A percentile compares a stretch with the other conserved stretches of the same genome.
Evolutionary conservation across 2,888 invertebrate genomes (phyloP).

Genomic region (Heliconius charithonia): DNA sequence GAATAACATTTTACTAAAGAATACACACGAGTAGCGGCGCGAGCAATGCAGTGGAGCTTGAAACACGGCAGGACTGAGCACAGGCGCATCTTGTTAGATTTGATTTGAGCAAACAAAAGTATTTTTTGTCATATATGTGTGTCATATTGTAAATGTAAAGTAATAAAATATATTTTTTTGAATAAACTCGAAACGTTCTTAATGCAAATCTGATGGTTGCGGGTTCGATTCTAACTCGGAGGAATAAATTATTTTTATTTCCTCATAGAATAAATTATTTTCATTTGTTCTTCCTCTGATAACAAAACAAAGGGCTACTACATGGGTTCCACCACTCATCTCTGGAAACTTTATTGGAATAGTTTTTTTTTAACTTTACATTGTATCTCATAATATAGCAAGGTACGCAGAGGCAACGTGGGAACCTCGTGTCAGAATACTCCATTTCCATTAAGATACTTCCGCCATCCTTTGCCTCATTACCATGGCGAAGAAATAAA

Average conservation of each 20-base stretch:
- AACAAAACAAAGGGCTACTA: too few species aligned
- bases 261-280: not conserved
- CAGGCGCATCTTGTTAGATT: constrained; percentile 27
- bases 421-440: too few species aligned
- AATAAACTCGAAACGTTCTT: too few species aligned
- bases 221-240: not conserved
- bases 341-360: too few species aligned
- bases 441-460: too few species aligned
- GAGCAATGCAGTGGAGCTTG: constrained; percentile 35
- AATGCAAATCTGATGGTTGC: not conserved
- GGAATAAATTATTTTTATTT: not conserved
- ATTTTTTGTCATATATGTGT: not conserved
- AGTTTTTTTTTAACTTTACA: too few species aligned
- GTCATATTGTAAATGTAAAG: too few species aligned
- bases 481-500: not conserved
- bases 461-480: not conserved
- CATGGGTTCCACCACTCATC: too few species aligned
- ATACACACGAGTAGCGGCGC: constrained; percentile 14
- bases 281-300: not conserved
- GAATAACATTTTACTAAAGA: constrained; percentile 19
- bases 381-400: too few species aligned
- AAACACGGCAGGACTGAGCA: constrained; percentile 27
- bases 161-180: not conserved
- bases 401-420: too few species aligned
- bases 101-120: constrained; percentile 31